These are phyloP conservation scores for Pachydiplax longipennis DNA, from an alignment of 2,888 invertebrate species.

Conservation along the genomic window DNA sequence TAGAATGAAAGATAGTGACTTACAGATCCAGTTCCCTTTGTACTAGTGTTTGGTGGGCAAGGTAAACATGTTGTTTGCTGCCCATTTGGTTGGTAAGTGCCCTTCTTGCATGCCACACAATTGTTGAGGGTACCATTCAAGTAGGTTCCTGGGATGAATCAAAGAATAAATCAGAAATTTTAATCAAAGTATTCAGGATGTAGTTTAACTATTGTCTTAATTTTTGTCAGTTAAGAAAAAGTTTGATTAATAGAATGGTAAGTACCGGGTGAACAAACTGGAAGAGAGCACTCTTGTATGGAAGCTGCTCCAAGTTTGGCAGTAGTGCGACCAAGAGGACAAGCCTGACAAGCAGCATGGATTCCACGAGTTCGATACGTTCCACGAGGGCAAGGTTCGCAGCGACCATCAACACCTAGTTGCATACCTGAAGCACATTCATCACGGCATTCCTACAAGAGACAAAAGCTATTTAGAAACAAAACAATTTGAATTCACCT, in stretches of 20 bases:
- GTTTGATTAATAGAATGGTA: conserved; percentile 44
- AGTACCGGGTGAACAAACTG: conserved; percentile 79
- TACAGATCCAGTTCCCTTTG: conserved; percentile 81
- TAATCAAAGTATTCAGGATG: background rate
- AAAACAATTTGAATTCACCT: too few relatives aligned
- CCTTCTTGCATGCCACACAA: conserved; percentile 87
- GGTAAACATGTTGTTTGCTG: conserved; percentile 87
- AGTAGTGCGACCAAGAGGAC: conserved; percentile 90
- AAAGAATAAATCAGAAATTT: conserved; percentile 9
- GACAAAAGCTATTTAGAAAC: background rate
- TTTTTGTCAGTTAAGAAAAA: background rate
- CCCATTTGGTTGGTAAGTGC: conserved; percentile 87
- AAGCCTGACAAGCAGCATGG: conserved; percentile 86
- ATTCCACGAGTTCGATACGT: conserved; percentile 86
- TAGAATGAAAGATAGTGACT: conserved; percentile 57
- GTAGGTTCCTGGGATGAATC: conserved; percentile 71
- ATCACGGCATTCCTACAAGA: conserved; percentile 77
- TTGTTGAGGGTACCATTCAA: conserved; percentile 85
- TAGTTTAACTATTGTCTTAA: background rate
- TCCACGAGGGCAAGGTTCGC: conserved; percentile 90
- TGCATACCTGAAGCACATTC: conserved; percentile 89
- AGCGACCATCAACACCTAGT: conserved; percentile 84
- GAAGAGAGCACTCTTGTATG: conserved; percentile 90
- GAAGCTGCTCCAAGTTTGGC: conserved; percentile 83
- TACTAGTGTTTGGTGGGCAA: conserved; percentile 91